These are phyloP conservation scores for Lutraria lutraria DNA, from an alignment of 2,888 invertebrate species.

Conservation along the genomic window DNA sequence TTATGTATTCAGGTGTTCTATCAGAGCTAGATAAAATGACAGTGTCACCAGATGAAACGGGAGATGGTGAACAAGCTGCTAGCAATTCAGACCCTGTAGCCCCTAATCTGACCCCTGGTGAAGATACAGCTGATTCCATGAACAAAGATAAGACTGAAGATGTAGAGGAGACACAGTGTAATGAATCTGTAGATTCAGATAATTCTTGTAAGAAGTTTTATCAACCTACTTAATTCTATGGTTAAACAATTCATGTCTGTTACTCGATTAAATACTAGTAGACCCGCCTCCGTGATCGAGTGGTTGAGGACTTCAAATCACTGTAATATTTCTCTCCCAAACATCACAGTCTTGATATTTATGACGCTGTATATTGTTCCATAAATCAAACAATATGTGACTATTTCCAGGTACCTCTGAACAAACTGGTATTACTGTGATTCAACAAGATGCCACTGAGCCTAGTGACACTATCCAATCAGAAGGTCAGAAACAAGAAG, in stretches of 20 bases:
- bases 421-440: constrained; percentile 66
- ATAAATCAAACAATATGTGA: neutral
- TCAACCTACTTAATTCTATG: neutral
- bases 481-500: constrained; percentile 41
- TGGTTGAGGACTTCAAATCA: too few species aligned
- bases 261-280: too few species aligned
- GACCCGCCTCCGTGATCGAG: too few species aligned
- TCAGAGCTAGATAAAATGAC: constrained; percentile 27
- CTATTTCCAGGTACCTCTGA: constrained; percentile 62
- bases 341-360: too few species aligned
- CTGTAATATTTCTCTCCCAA: too few species aligned
- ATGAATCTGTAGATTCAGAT: constrained; percentile 32
- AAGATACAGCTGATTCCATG: constrained; percentile 18
- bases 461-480: constrained; percentile 52
- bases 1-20: constrained; percentile 12
- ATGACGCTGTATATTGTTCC: too few species aligned
- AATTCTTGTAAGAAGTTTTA: constrained; percentile 32
- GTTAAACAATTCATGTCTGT: too few species aligned
- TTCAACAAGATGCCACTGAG: constrained; percentile 54
- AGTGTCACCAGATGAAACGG: neutral
- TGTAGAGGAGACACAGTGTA: neutral
- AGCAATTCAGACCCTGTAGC: constrained; percentile 19
- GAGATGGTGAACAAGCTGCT: neutral
- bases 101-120: neutral
- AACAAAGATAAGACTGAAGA: neutral